These are phyloP conservation scores for Neoitamus cyanurus DNA, from an alignment of 2,888 invertebrate genomes.

Conservation along the genomic window DNA sequence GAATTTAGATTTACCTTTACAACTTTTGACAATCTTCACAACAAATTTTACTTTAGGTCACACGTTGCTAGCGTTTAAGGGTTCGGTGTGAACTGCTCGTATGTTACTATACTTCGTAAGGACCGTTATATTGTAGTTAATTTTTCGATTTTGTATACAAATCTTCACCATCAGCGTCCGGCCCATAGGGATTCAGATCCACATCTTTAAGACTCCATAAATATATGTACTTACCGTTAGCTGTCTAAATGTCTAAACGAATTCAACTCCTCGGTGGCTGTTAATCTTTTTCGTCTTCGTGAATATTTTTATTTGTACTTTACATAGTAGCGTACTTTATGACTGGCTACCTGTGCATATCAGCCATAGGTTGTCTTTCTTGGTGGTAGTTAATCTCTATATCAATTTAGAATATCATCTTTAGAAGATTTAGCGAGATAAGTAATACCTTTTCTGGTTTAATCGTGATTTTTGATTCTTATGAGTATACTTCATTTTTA, in stretches of 20 bases:
- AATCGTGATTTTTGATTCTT: not conserved
- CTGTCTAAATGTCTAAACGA: not conserved
- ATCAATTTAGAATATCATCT: not conserved
- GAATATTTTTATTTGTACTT: not conserved
- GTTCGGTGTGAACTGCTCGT: constrained; percentile 24
- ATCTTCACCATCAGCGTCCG: not conserved
- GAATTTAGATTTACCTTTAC: no score
- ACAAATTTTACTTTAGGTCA: constrained; percentile 41
- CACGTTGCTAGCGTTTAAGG: constrained; percentile 27
- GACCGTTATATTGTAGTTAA: constrained; percentile 6
- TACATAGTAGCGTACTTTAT: not conserved
- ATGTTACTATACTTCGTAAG: not conserved
- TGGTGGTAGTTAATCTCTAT: not conserved
- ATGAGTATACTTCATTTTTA: not conserved
- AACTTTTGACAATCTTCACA: constrained; percentile 38
- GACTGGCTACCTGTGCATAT: not conserved
- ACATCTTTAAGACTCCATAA: not conserved
- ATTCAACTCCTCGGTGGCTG: not conserved
- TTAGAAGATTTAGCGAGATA: no score
- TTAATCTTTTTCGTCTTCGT: not conserved
- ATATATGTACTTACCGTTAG: not conserved
- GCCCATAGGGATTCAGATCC: not conserved
- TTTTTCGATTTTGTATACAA: not conserved
- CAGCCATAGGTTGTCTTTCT: not conserved
- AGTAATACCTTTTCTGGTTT: not conserved